A percentile compares a stretch with the other conserved stretches of the same genome.
Evolutionary conservation across 2,797 vertebrate species (phyloP).

Genomic region (Monodelphis domestica): DNA sequence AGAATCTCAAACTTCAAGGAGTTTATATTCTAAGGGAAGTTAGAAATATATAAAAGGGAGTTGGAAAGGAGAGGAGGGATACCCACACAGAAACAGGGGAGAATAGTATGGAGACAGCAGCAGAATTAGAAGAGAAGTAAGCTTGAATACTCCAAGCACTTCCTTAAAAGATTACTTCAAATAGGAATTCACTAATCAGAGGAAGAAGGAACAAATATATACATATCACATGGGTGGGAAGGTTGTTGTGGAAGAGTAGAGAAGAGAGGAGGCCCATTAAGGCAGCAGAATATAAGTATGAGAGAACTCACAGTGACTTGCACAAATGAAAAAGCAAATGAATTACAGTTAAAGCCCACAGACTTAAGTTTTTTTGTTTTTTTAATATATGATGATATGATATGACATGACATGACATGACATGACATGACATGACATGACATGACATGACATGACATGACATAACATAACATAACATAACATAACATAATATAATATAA

Average conservation of each 20-base stretch:
- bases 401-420: too few relatives aligned
- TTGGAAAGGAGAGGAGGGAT: not conserved
- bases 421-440: too few relatives aligned
- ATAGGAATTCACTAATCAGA: not conserved
- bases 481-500: too few relatives aligned
- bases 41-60: not conserved
- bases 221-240: not conserved
- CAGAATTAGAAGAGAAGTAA: not conserved
- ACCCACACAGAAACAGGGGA: too few relatives aligned
- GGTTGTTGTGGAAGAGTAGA: not conserved
- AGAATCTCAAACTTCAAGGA: not conserved
- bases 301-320: not conserved
- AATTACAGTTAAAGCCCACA: not conserved
- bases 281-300: not conserved
- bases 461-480: too few relatives aligned
- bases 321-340: conserved; percentile 24
- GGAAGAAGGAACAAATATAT: not conserved
- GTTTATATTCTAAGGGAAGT: not conserved
- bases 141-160: not conserved
- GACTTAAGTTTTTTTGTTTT: conserved; percentile 14
- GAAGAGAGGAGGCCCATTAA: not conserved
- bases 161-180: not conserved
- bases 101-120: not conserved
- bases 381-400: too few relatives aligned
- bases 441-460: too few relatives aligned